phyloP scores from a whole-genome alignment of 1,140 invertebrate species.

The Popillia japonica region DNA sequence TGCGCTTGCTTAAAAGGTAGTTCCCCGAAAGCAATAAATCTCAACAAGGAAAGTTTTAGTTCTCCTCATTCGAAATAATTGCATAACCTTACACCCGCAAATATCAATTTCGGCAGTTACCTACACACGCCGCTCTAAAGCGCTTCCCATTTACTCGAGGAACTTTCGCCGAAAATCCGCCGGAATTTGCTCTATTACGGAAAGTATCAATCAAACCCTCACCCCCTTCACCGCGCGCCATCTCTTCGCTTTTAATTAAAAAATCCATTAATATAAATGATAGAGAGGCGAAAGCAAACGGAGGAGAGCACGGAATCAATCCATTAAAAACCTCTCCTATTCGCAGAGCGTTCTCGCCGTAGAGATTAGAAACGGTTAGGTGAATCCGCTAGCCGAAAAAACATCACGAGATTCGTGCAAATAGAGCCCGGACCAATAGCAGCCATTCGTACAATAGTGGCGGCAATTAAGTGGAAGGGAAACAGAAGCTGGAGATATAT shows the following conservation, averaged over 20 bases:
- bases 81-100: no score
- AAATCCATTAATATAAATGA: neutral
- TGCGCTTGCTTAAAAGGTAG: no score
- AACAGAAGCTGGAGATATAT: neutral
- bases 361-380: neutral
- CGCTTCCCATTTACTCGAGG: neutral
- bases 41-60: no score
- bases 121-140: conserved; percentile 54
- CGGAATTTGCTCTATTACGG: neutral
- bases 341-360: neutral
- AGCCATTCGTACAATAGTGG: neutral
- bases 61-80: no score
- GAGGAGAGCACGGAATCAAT: neutral
- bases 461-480: neutral
- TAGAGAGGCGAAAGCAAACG: neutral
- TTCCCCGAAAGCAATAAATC: no score
- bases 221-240: no score
- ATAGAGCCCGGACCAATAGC: neutral
- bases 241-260: neutral
- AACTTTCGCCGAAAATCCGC: neutral
- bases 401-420: neutral
- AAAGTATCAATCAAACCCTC: conserved; percentile 11
- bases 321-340: neutral
- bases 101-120: conserved; percentile 63
- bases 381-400: neutral